Evolutionary conservation across 2,888 invertebrate genomes (phyloP).

Genomic region (Zelleria hepariella): DNA sequence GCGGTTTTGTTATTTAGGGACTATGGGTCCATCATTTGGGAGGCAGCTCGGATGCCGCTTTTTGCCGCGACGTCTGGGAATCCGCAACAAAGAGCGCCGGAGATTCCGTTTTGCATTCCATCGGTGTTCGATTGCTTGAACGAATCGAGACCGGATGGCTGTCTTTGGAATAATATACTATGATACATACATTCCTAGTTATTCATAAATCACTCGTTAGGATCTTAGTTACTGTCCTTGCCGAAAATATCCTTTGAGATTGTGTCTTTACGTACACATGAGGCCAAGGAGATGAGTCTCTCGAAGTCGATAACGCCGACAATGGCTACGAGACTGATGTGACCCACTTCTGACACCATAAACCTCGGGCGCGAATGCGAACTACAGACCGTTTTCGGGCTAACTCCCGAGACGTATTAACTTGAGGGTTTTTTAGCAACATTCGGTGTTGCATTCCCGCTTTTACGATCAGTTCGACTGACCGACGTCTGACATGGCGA

Average conservation of each 20-base stretch:
- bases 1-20: slow-evolving; percentile 47
- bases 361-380: slow-evolving; percentile 53
- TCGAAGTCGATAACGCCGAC: background rate
- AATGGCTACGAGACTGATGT: slow-evolving; percentile 14
- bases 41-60: slow-evolving; percentile 59
- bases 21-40: slow-evolving; percentile 56
- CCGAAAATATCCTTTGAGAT: background rate
- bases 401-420: slow-evolving; percentile 13
- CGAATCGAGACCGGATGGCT: background rate
- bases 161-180: background rate
- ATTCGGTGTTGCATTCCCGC: slow-evolving; percentile 16
- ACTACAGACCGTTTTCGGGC: background rate
- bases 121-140: slow-evolving; percentile 37
- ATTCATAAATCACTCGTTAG: background rate
- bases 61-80: slow-evolving; percentile 68
- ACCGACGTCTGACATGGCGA: slow-evolving; percentile 55
- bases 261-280: background rate
- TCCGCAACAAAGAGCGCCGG: slow-evolving; percentile 60
- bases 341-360: slow-evolving; percentile 58
- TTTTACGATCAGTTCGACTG: slow-evolving; percentile 57
- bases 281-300: background rate
- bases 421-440: slow-evolving; percentile 49
- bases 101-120: slow-evolving; percentile 67
- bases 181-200: background rate
- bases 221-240: background rate